Evolutionary conservation across 2,888 invertebrate species (phyloP), one percentile per base, ranked within the genome.

Genomic region (Omphaloscelis lunosa): DNA sequence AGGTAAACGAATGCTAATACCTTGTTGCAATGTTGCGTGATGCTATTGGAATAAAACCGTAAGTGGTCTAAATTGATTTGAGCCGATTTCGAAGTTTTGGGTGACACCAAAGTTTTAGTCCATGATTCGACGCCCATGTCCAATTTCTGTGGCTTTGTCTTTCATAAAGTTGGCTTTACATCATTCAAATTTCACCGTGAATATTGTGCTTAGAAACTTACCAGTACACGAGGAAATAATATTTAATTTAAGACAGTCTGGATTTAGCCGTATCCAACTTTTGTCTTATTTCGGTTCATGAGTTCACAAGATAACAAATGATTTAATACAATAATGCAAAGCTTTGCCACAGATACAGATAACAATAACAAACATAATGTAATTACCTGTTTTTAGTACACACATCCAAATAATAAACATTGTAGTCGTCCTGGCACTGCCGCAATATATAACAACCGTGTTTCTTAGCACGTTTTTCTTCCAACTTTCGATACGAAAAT

Each of bases 401-500:
- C 48, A 98, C 98, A 92, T 99, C 99, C 83, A 99, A 97, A 91
- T 98, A 98, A 94, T 97, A 99, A 73, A 97, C 97, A 91, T 98
- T 98, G 91, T 98, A 99, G 84, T 97, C 97, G 45, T 97, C 97
- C 92, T 98, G 98, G 91, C 98, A 98, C 93, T 99, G 98, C 59
- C 99, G 97, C 58, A 99, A 93, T 84, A 99, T 98, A 92, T 98
- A 99, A 91, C 98, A 98, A 34, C 99, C 99, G 61, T 98, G 97
- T 91, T 97, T 97, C 90, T 98, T 98, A 12, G 97, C 97, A 15
- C 98, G 97, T 93, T 98, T 98, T 86, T 98, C 98, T 91, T 98
- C 98, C 72, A 99, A 96, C 95, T 99, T 99, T 41, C 98, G 97
- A 93, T 98, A 98, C 0, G 99, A 98, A 95, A 98, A 99, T 90